phyloP scores from a whole-genome alignment of 2,888 invertebrate genomes.

The Odiellus spinosus region DNA sequence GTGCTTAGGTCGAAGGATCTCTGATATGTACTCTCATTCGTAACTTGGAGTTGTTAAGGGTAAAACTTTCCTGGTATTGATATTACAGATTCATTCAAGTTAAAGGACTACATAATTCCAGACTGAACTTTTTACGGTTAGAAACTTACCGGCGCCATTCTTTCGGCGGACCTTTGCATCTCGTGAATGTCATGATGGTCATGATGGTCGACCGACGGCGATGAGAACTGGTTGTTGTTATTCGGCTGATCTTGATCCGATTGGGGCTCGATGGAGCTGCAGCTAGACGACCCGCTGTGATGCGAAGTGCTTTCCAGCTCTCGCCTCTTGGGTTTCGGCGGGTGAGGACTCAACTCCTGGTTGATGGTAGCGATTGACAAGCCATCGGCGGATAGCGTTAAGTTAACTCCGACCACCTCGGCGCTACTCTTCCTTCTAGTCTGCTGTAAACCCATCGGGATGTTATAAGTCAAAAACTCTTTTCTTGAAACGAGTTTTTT shows the following conservation, averaged over 20 bases:
- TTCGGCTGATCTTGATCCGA: background rate
- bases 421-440: too few species aligned
- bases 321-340: background rate
- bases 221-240: too few species aligned
- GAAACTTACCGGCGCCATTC: background rate
- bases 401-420: too few species aligned
- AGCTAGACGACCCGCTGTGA: background rate
- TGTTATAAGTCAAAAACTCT: too few species aligned
- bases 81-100: constrained; percentile 1
- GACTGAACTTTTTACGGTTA: background rate
- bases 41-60: too few species aligned
- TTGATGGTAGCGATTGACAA: too few species aligned
- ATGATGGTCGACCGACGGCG: background rate
- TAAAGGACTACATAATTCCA: background rate
- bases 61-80: constrained; percentile 2
- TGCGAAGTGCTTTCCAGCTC: background rate
- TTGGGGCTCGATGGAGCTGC: background rate
- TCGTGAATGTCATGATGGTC: background rate
- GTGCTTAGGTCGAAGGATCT: too few species aligned
- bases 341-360: background rate
- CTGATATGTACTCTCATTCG: too few species aligned
- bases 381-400: too few species aligned
- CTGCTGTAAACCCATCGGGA: too few species aligned
- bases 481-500: too few species aligned
- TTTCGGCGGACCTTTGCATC: background rate